These are phyloP conservation scores for Girardia tigrina DNA, from an alignment of 2,888 invertebrate species.

Conservation along the genomic window DNA sequence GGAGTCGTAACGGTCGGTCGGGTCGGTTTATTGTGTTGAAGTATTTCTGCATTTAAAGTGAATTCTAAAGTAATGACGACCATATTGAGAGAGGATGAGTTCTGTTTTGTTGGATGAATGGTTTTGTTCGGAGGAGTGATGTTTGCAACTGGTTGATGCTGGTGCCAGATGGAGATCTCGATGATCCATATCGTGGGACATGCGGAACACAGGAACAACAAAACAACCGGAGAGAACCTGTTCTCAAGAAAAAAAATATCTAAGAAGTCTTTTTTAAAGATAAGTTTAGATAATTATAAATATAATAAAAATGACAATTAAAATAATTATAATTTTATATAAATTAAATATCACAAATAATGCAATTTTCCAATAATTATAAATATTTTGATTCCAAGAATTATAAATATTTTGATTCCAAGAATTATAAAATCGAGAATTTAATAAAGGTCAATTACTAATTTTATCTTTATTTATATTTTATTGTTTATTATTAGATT, in stretches of 20 bases:
- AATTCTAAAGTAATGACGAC: background rate
- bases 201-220: slow-evolving; percentile 69
- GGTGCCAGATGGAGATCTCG: slow-evolving; percentile 52
- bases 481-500: no score
- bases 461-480: no score
- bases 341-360: no score
- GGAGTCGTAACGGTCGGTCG: background rate
- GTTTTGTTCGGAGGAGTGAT: background rate
- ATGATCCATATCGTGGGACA: slow-evolving; percentile 83
- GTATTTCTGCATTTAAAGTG: background rate
- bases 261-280: no score
- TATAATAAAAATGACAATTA: no score
- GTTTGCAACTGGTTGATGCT: background rate
- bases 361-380: no score
- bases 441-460: no score
- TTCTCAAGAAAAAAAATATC: background rate
- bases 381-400: no score
- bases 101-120: background rate
- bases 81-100: background rate
- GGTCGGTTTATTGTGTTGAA: background rate
- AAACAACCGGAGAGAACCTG: slow-evolving; percentile 79
- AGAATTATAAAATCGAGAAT: no score
- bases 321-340: no score
- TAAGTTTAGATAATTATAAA: no score
- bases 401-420: no score